These are phyloP conservation scores for Cygnus buccinator DNA, from an alignment of 2,113 vertebrate species.

Conservation along the genomic window DNA sequence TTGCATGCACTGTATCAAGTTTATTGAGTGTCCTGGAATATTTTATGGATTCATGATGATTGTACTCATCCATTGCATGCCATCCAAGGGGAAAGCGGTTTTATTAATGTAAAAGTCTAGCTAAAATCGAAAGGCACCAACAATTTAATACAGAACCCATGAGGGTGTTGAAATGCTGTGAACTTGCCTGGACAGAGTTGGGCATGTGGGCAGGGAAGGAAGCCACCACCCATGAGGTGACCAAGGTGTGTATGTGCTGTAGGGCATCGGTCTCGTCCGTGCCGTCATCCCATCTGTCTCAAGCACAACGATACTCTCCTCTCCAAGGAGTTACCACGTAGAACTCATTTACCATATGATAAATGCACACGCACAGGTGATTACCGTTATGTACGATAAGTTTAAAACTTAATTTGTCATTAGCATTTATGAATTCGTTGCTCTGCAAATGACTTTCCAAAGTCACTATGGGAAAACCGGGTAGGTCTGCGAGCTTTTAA, in stretches of 20 bases:
- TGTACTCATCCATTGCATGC: not conserved
- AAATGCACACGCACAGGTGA: rapidly evolving
- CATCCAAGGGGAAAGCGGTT: not conserved
- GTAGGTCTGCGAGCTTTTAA: not conserved
- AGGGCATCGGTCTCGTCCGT: rapidly evolving
- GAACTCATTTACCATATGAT: not conserved
- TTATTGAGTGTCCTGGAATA: not conserved
- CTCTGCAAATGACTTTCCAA: not conserved
- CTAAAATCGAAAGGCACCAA: not conserved
- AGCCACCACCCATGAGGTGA: not conserved
- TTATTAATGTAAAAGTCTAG: not conserved
- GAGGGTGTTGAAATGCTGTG: too few species aligned
- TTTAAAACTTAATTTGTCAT: not conserved
- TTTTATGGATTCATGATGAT: not conserved
- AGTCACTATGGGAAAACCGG: rapidly evolving
- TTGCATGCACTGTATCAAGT: not conserved
- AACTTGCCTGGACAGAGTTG: not conserved
- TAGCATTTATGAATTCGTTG: not conserved
- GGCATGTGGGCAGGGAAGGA: too few species aligned
- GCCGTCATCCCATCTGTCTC: rapidly evolving
- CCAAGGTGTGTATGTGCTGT: not conserved
- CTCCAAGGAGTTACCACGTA: not conserved
- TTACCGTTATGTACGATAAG: rapidly evolving
- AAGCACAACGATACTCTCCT: rapidly evolving
- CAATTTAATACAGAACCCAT: not conserved